Evolutionary conservation across 92 coral and sea anemone genomes (phyloP).

Genomic region (Zoanthus solanderi): DNA sequence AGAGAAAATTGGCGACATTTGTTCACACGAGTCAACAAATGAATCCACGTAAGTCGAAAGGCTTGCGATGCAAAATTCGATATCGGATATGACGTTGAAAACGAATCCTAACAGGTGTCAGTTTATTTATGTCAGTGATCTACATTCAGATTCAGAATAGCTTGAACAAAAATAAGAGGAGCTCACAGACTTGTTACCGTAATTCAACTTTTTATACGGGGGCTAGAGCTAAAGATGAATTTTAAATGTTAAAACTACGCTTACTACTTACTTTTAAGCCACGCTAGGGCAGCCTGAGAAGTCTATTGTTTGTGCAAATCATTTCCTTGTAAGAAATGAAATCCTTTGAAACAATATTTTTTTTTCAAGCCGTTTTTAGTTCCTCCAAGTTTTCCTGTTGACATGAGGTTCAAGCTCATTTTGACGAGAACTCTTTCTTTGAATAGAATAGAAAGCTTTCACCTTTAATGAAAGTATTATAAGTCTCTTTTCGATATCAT

Average conservation of each 20-base stretch:
- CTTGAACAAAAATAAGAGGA: background rate
- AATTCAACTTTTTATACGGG: background rate
- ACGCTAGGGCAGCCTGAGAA: background rate
- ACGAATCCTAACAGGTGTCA: background rate
- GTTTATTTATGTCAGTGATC: background rate
- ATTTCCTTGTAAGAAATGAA: background rate
- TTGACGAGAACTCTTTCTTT: background rate
- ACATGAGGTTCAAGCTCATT: background rate
- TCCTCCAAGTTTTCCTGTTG: conserved; percentile 7
- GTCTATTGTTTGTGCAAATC: conserved; percentile 6
- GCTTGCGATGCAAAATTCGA: background rate
- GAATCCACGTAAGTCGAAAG: background rate
- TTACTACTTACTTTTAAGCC: conserved; percentile 8
- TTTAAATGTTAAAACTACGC: too few species aligned
- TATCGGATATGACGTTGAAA: background rate
- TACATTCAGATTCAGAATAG: background rate
- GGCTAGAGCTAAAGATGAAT: background rate
- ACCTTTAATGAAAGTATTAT: background rate
- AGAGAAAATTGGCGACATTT: background rate
- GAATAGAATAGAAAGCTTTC: background rate
- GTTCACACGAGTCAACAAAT: background rate
- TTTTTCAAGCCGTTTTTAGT: conserved; percentile 1
- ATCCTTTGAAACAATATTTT: background rate
- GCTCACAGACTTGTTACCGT: background rate
- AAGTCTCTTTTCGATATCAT: background rate